These are phyloP conservation scores for Phallusia fumigata DNA, from an alignment of 23 tunicate species.

Conservation along the genomic window DNA sequence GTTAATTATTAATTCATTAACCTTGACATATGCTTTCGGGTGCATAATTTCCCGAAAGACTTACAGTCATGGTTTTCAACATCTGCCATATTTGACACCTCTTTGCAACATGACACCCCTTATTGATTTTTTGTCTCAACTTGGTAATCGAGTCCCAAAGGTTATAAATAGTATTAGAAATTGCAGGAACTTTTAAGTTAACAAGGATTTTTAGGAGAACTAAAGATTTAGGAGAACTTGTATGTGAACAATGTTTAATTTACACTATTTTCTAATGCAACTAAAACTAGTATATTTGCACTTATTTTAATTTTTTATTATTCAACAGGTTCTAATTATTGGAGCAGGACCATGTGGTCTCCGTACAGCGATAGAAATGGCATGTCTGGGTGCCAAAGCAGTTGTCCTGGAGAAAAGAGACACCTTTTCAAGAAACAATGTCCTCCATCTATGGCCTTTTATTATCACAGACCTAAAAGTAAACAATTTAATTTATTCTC, in stretches of 20 bases:
- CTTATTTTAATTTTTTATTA: neutral
- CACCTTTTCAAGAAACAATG: constrained; percentile 89
- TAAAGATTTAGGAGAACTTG: no score
- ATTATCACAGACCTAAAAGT: constrained; percentile 89
- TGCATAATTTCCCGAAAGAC: neutral
- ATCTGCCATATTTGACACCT: neutral
- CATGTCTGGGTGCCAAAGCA: constrained; percentile 84
- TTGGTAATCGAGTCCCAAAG: no score
- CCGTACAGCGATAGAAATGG: constrained; percentile 90
- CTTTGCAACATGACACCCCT: neutral
- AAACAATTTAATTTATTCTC: no score
- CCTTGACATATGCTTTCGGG: no score
- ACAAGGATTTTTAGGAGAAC: no score
- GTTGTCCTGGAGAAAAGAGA: constrained; percentile 91
- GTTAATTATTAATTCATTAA: no score
- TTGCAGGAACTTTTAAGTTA: no score
- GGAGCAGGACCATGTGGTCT: constrained; percentile 99
- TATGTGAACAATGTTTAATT: no score
- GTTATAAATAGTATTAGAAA: no score
- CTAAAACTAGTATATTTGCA: no score
- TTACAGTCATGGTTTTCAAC: neutral
- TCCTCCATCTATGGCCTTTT: constrained; percentile 97
- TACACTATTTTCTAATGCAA: no score
- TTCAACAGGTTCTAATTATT: constrained; percentile 61
- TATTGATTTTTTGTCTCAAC: no score